These are phyloP conservation scores for Dolichomitus sp. DNA, from an alignment of 2,888 invertebrate genomes.

Conservation along the genomic window DNA sequence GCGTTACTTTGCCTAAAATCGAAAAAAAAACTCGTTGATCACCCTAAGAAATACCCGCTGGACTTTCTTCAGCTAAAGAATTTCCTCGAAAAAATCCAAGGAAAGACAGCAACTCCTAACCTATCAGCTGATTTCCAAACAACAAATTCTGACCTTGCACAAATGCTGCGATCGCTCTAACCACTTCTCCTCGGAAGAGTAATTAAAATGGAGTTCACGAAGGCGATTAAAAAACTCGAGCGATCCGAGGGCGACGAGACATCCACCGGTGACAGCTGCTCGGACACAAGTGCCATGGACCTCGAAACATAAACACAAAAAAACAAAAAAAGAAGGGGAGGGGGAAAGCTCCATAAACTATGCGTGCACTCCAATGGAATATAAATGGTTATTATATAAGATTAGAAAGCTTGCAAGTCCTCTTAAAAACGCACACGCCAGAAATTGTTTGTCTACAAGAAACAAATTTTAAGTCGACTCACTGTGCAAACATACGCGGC, in stretches of 20 bases:
- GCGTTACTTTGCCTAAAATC: no score
- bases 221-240: not conserved
- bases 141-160: not conserved
- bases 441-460: not conserved
- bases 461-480: not conserved
- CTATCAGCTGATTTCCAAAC: not conserved
- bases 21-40: no score
- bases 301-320: no score
- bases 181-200: not conserved
- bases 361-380: not conserved
- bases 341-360: not conserved
- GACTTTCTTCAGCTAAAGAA: not conserved
- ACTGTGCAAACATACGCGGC: not conserved
- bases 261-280: no score
- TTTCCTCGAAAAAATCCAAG: not conserved
- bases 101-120: not conserved
- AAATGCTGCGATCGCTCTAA: not conserved
- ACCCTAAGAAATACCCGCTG: not conserved
- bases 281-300: no score
- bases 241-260: no score
- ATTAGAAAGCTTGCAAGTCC: not conserved
- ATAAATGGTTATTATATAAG: not conserved
- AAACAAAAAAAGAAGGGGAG: not conserved
- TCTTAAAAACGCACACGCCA: not conserved
- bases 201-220: not conserved